Evolutionary conservation across 2,797 vertebrate species (phyloP), one percentile per base, ranked within the genome.

Genomic region (Lithobates pipiens): DNA sequence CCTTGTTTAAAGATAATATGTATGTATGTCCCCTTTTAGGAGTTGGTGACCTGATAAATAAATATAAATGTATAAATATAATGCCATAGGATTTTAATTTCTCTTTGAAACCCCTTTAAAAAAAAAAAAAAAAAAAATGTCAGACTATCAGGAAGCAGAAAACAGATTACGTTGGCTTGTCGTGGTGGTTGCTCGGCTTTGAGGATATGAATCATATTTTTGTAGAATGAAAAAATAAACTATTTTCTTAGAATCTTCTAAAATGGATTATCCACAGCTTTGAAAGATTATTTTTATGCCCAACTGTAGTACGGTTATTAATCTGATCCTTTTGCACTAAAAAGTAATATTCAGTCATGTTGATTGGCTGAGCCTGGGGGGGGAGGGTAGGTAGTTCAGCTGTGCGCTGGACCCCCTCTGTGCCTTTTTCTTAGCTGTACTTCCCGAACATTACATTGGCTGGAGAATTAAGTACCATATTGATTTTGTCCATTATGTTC

Each of bases 401-500:
- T 69, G 77, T 46, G 68, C 2, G 29, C 65, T 67, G 44, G 44
- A 9, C 10, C 23, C 2, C 23, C 27, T 72, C 34, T 72, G 69
- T 21, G 54, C 34, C 34, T 46, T 32, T 21, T 34, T 34, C 34
- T 46, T 21, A 13, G 54, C 32, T 57, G 13, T 9, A 68, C 39
- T 69, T 63, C 61, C 76, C 63, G 57, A 44, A 67, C 84, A 76
- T 76, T 42, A 42, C 46, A 32, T 25, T 54, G 34, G 9, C 42
- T 63, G 63, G 39, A 74, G 46, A 81, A 70, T 61, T 36, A 76
- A 70, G 73, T 61, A 76, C 50, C 29, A 15, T 69, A 81, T 86
- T 86, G 84, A 81, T 86, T 34, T 16, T 50, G 42, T 69, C 54
- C 84, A 81, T 54, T 70, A 63, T 71, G 72, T 29, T 86, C 39